Evolutionary conservation across 2,888 invertebrate species (phyloP), one percentile per base, ranked within the genome.

Genomic region (Hirtodrosophila trivittata): DNA sequence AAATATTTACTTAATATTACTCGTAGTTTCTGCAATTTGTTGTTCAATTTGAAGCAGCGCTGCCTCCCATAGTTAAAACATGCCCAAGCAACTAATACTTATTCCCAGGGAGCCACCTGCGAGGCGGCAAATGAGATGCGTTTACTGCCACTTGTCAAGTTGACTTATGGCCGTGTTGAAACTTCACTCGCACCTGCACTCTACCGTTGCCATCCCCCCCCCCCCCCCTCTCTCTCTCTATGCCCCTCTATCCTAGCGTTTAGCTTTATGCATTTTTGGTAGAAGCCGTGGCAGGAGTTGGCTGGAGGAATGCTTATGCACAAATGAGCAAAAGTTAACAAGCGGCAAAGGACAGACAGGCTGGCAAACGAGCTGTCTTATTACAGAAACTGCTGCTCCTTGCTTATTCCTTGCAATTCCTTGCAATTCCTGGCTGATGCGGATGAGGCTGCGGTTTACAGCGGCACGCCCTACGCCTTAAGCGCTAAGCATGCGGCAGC

Each of bases 291-390:
- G 46, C 33, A 21, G 10, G 14, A 9, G 25, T 18, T 35, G 35
- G 8, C 5, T n/a, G 28, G 7, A 25, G 25, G 25, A 25, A 25
- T 28, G 51, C 50, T 52, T 52, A 50, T 73, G 73, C 77, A 62
- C 73, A 80, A 80, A 80, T 85, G 80, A 78, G 80, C 83, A 82
- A 82, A 80, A 85, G 66, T 75, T 78, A 82, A 82, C 86, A 69
- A 69, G 70, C 74, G 51, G 55, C 69, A 38, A 10, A 9, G 26
- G 25, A 6, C 9, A 28, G 26, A 18, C 9, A 32, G 50, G 38
- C 71, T 32, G 43, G 63, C 70, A 74, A 71, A 78, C 75, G 81
- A 80, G 80, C 86, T 80, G 83, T 78, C 80, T 80, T 85, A 80
- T 85, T 80, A 82, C 43, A 70, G 86, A 43, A 71, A 59, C 54